Evolutionary conservation across 2,888 invertebrate genomes (phyloP), one percentile per base, ranked within the genome.

Genomic region (Vannuccia rotundouncinata): DNA sequence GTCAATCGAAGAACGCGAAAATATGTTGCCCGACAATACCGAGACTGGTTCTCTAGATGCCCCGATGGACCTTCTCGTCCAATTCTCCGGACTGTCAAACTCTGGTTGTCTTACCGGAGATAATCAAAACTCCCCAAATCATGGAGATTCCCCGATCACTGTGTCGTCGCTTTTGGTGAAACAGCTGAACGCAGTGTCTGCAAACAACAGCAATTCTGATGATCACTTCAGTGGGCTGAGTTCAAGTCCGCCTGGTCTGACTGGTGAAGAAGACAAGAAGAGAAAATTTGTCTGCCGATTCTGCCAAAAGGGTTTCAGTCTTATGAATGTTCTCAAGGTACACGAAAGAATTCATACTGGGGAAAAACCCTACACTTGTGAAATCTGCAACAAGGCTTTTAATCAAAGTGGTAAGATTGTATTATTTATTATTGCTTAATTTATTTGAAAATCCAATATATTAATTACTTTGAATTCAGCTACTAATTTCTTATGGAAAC

Each of bases 301-400:
- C 29, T 79, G 79, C 75, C 30, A 79, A 29, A 79, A 79, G 29
- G 79, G 31, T 0, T 79, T 79, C 31, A 31, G 31, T 30, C 45
- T 79, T 77, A 79, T 79, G 79, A 79, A 79, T 79, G 79, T 79
- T 25, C 79, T 79, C 5, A 79, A 79, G 28, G 79, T 79, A 13
- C 78, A 78, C 28, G 78, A 78, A 59, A 1, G 78, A 22, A 78
- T 78, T 78, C 78, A 78, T 75, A 78, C 78, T 0, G 78, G 78
- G 1, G 78, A 78, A 17, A 78, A 74, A 74, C 78, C 78, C n/a
- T 78, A 78, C 77, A 25, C 59, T 25, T 78, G 78, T 29, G 74
- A 59, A 2, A 78, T 78, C 10, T 78, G 78, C 78, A 59, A 78
- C 78, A 78, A 78, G 28, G 78, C 78, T 1, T 78, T 78, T 22